phyloP scores from a whole-genome alignment of 2,113 vertebrate genomes.

The Microcebus murinus region DNA sequence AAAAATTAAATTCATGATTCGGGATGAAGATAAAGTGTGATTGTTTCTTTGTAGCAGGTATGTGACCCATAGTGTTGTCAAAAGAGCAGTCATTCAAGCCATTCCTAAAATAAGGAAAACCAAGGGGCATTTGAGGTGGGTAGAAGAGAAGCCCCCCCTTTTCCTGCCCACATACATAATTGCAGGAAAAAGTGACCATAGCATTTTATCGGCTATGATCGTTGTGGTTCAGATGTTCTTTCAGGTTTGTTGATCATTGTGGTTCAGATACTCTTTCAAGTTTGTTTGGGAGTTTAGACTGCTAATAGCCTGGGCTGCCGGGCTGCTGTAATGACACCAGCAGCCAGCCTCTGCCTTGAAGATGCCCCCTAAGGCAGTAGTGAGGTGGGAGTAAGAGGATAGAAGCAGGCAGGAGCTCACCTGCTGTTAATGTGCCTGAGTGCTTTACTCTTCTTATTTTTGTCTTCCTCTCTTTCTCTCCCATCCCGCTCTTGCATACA shows the following conservation, averaged over 20 bases:
- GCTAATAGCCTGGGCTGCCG: constrained; percentile 78
- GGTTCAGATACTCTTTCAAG: constrained; percentile 77
- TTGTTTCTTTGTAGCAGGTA: constrained; percentile 26
- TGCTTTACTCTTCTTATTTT: constrained; percentile 31
- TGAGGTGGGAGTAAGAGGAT: background rate
- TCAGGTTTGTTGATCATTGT: constrained; percentile 78
- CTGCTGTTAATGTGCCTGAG: constrained; percentile 38
- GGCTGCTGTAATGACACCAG: constrained; percentile 73
- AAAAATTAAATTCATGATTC: constrained; percentile 73
- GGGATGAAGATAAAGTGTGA: background rate
- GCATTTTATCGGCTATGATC: constrained; percentile 78
- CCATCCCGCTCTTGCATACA: background rate
- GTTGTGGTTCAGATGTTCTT: constrained; percentile 74
- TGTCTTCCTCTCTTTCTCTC: constrained; percentile 2
- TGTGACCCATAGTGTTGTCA: constrained; percentile 48
- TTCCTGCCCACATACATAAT: constrained; percentile 11
- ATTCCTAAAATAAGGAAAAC: constrained; percentile 56
- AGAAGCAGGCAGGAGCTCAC: constrained; percentile 52
- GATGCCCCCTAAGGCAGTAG: constrained; percentile 65
- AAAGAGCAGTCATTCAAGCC: constrained; percentile 36
- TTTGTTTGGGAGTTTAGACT: constrained; percentile 79
- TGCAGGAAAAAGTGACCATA: constrained; percentile 54
- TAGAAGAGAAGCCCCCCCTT: constrained; percentile 66
- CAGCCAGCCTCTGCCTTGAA: constrained; percentile 72
- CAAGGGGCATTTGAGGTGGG: constrained; percentile 54